Percentiles rank a stretch among this genome's conserved stretches.
These are phyloP conservation scores for Rhizomys pruinosus DNA, from an alignment of 2,113 vertebrate genomes.

Conservation along the genomic window DNA sequence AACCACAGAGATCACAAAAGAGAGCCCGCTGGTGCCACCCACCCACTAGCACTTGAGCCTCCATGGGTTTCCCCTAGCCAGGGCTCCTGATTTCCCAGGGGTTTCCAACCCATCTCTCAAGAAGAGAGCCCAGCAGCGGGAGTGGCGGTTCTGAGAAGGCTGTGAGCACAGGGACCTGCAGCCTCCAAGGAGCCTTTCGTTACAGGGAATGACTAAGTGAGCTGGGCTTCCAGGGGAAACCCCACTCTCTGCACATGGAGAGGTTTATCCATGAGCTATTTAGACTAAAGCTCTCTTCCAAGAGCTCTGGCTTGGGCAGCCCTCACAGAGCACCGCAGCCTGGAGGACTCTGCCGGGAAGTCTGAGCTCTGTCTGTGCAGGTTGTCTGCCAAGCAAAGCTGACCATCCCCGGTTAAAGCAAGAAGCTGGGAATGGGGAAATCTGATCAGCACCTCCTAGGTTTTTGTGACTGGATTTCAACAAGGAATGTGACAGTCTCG, in stretches of 20 bases:
- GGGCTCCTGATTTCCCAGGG: not conserved
- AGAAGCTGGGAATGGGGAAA: constrained; percentile 69
- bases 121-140: not conserved
- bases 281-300: not conserved
- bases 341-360: not conserved
- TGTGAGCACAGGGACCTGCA: constrained; percentile 23
- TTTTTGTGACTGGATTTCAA: constrained; percentile 75
- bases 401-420: not conserved
- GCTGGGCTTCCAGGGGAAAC: constrained; percentile 74
- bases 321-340: not conserved
- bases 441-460: constrained; percentile 77
- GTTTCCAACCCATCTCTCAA: not conserved
- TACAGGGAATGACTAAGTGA: constrained; percentile 75
- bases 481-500: constrained; percentile 80
- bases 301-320: not conserved
- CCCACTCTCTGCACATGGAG: constrained; percentile 53
- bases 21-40: not conserved
- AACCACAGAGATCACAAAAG: not conserved
- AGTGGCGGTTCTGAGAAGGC: constrained; percentile 45
- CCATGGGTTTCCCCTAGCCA: not conserved
- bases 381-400: not conserved
- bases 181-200: constrained; percentile 57
- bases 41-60: not conserved
- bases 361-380: not conserved
- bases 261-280: constrained; percentile 43